Percentiles rank a stretch among this genome's conserved stretches.
Evolutionary conservation across 1,140 invertebrate genomes (phyloP).

Genomic region (Pantala flavescens): DNA sequence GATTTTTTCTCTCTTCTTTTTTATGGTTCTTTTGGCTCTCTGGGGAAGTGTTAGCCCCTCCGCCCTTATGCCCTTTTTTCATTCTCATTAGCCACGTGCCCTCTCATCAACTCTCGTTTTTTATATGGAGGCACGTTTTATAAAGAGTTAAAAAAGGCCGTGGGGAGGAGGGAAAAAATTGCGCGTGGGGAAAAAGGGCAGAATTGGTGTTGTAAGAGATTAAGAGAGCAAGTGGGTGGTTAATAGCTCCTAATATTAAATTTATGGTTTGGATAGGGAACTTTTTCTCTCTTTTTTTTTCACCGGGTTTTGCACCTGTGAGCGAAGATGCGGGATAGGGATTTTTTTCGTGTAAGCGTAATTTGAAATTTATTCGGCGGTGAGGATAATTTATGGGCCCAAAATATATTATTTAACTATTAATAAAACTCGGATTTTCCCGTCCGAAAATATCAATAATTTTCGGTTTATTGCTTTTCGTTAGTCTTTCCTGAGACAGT

Average conservation of each 20-base stretch:
- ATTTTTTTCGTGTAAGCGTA: no score
- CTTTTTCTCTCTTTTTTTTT: no score
- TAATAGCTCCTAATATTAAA: slow-evolving; percentile 8
- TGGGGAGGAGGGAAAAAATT: background rate
- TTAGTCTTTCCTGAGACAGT: no score
- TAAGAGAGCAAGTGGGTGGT: background rate
- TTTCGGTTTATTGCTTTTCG: no score
- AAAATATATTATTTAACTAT: no score
- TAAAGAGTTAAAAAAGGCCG: background rate
- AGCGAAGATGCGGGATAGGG: no score
- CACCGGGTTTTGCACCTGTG: no score
- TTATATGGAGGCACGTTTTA: background rate
- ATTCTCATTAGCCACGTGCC: background rate
- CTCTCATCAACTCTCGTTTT: background rate
- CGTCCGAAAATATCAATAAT: no score
- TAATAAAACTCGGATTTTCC: no score
- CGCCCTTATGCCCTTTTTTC: background rate
- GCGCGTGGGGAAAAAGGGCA: background rate
- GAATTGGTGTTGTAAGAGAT: background rate
- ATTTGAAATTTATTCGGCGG: no score
- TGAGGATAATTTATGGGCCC: no score
- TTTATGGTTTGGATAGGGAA: background rate
- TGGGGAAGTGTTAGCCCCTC: background rate
- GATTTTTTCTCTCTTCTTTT: background rate
- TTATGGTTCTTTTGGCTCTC: background rate